A percentile compares a stretch with the other conserved stretches of the same genome.
Evolutionary conservation across 2,888 invertebrate species (phyloP).

Genomic region (Seladonia tumulorum): DNA sequence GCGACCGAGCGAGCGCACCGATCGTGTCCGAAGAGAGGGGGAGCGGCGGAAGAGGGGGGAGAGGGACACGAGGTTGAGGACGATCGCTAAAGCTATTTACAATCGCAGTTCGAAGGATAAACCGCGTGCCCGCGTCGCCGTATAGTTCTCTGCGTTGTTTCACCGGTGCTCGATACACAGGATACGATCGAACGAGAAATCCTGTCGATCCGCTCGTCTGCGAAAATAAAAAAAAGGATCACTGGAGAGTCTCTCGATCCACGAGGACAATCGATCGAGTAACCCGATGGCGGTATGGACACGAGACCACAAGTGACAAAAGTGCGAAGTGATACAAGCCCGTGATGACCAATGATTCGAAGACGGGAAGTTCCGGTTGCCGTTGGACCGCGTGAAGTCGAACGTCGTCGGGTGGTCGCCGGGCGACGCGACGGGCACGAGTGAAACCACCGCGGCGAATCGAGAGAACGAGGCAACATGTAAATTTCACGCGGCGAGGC

Average conservation of each 20-base stretch:
- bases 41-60: constrained; percentile 18
- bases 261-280: neutral
- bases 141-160: constrained; percentile 8
- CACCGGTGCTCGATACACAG: neutral
- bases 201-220: neutral
- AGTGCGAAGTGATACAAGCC: constrained; percentile 66
- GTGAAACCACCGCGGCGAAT: constrained; percentile 24
- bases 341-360: constrained; percentile 36
- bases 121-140: constrained; percentile 41
- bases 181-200: constrained; percentile 15
- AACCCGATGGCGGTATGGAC: constrained; percentile 37
- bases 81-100: constrained; percentile 54
- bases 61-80: constrained; percentile 51
- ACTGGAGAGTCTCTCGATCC: neutral
- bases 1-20: constrained; percentile 24
- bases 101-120: constrained; percentile 52
- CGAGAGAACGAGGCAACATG: constrained; percentile 43
- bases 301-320: constrained; percentile 40
- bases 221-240: neutral
- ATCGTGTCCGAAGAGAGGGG: constrained; percentile 24
- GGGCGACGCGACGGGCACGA: neutral
- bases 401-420: constrained; percentile 1
- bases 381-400: constrained; percentile 36
- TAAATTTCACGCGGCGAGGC: constrained; percentile 46
- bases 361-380: constrained; percentile 23